Conservation (phyloP, 2,888 invertebrate species). For the Heliconius aoede region DNA sequence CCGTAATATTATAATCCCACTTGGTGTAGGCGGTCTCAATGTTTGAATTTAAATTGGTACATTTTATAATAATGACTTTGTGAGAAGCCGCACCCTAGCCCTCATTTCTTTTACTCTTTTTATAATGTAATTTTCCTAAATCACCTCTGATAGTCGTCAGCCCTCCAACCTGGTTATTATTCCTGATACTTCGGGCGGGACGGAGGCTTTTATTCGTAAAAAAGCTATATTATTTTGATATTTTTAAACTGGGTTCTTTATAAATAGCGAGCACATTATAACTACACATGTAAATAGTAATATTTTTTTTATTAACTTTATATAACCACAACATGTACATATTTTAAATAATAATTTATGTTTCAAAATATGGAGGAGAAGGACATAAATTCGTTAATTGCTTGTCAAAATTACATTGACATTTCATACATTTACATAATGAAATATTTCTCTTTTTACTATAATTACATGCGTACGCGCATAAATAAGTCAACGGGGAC, state of each 20-base stretch:
- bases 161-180: constrained; percentile 64
- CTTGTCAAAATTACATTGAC: constrained; percentile 41
- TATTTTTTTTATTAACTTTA: background rate
- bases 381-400: constrained; percentile 40
- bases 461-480: constrained; percentile 61
- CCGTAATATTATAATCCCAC: constrained; percentile 53
- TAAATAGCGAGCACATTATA: background rate
- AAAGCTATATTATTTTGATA: constrained; percentile 4
- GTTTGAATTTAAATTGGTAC: constrained; percentile 79
- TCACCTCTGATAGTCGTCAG: constrained; percentile 65
- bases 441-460: constrained; percentile 54
- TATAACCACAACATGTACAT: background rate
- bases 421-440: constrained; percentile 46
- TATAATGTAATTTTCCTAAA: constrained; percentile 81
- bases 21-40: constrained; percentile 63
- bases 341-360: background rate
- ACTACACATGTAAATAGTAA: background rate
- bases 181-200: constrained; percentile 43
- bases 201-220: constrained; percentile 16
- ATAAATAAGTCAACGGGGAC: constrained; percentile 66
- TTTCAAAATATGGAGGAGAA: constrained; percentile 3
- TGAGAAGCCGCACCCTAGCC: constrained; percentile 64
- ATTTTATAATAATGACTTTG: constrained; percentile 77
- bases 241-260: background rate
- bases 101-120: constrained; percentile 69